Percentiles rank a stretch among this genome's conserved stretches.
These are phyloP conservation scores for Drosophila pandora DNA, from an alignment of 1,140 invertebrate species.

Conservation along the genomic window DNA sequence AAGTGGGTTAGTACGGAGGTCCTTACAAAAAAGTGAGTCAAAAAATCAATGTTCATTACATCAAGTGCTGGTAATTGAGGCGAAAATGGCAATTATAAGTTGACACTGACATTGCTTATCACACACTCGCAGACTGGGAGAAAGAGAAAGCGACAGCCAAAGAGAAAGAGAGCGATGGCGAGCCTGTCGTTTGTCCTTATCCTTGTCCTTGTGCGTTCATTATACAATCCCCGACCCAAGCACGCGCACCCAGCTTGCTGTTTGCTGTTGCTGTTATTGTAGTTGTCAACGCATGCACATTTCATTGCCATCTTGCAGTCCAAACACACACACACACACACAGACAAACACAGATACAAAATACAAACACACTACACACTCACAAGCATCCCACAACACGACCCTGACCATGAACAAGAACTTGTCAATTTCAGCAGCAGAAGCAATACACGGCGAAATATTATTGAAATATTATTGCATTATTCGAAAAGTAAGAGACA, in stretches of 20 bases:
- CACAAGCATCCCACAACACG: slow-evolving; percentile 38
- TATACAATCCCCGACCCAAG: slow-evolving; percentile 43
- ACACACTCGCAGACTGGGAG: background rate
- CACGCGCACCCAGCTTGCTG: slow-evolving; percentile 31
- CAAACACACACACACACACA: background rate
- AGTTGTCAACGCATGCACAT: slow-evolving; percentile 58
- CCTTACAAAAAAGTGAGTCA: slow-evolving; percentile 10
- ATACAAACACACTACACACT: background rate
- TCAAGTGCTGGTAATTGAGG: slow-evolving; percentile 33
- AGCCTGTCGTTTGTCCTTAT: slow-evolving; percentile 33
- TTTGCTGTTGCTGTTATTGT: slow-evolving; percentile 29
- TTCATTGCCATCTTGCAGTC: slow-evolving; percentile 53
- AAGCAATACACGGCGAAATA: background rate
- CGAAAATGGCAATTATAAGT: slow-evolving; percentile 41
- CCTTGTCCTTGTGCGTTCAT: slow-evolving; percentile 50
- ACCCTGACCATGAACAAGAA: slow-evolving; percentile 69
- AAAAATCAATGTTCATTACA: slow-evolving; percentile 41
- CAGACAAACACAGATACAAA: background rate
- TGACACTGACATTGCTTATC: slow-evolving; percentile 38
- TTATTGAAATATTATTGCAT: background rate
- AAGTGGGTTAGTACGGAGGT: no score
- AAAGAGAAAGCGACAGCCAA: no score
- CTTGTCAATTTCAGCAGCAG: slow-evolving; percentile 63
- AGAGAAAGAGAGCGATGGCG: no score
- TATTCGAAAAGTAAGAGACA: background rate